Evolutionary conservation across 2,888 invertebrate genomes (phyloP).

Genomic region (Stenurella melanura): DNA sequence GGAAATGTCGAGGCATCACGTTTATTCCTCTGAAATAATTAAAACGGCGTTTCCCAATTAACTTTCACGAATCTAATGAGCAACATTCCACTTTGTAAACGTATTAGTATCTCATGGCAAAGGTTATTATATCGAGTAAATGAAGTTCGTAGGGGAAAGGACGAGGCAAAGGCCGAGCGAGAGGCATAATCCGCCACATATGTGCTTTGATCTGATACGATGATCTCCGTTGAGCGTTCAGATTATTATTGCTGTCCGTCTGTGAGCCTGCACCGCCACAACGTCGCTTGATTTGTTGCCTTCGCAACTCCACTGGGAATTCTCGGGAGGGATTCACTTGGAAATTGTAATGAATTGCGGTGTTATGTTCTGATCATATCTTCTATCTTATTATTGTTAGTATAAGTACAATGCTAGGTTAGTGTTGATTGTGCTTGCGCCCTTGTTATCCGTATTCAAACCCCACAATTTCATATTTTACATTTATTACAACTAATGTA

Average conservation of each 20-base stretch:
- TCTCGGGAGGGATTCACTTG: conserved; percentile 59
- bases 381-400: conserved; percentile 35
- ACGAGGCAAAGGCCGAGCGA: conserved; percentile 21
- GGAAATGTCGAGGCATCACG: background rate
- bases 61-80: conserved; percentile 6
- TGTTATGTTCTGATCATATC: conserved; percentile 43
- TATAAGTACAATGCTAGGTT: background rate
- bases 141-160: conserved; percentile 43
- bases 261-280: conserved; percentile 49
- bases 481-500: too few species aligned
- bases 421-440: background rate
- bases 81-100: conserved; percentile 9
- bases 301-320: conserved; percentile 59
- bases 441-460: too few species aligned
- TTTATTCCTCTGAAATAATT: conserved; percentile 8
- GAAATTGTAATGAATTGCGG: conserved; percentile 64
- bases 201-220: conserved; percentile 68
- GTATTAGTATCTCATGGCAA: conserved; percentile 31
- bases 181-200: conserved; percentile 66
- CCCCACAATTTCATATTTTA: too few species aligned
- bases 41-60: conserved; percentile 21
- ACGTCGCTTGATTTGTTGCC: conserved; percentile 63
- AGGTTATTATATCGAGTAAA: conserved; percentile 47
- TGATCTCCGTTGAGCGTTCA: conserved; percentile 63
- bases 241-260: conserved; percentile 65